phyloP scores from a whole-genome alignment of 2,888 invertebrate species.

The Andrena marginata region DNA sequence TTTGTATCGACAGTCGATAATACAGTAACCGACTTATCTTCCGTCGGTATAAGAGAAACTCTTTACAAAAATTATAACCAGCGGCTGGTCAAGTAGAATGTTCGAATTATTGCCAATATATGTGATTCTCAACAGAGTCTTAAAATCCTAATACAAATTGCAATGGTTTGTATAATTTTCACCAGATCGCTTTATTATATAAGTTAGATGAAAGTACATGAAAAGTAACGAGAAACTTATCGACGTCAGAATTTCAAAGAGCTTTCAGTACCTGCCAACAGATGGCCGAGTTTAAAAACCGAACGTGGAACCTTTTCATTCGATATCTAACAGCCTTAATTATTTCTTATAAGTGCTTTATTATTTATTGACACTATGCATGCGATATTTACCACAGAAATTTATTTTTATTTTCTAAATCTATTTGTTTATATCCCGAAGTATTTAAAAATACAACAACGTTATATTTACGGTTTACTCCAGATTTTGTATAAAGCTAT shows the following conservation, averaged over 20 bases:
- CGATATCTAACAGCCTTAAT: not conserved
- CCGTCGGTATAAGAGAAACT: not conserved
- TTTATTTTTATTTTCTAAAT: not conserved
- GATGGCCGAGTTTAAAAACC: too few species aligned
- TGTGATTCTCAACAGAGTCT: not conserved
- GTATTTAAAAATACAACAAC: not conserved
- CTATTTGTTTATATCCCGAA: not conserved
- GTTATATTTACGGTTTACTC: not conserved
- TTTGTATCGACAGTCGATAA: not conserved
- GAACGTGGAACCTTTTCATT: not conserved
- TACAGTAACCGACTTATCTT: not conserved
- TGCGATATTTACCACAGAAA: not conserved
- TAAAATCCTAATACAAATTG: too few species aligned
- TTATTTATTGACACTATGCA: not conserved
- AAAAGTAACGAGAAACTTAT: too few species aligned
- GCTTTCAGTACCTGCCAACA: too few species aligned
- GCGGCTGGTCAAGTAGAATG: not conserved
- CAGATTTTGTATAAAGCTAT: not conserved
- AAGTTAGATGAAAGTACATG: too few species aligned
- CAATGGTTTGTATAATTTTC: too few species aligned
- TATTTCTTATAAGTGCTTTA: not conserved
- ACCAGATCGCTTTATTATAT: too few species aligned
- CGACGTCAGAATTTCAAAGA: too few species aligned
- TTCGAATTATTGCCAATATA: not conserved
- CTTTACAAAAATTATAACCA: not conserved